Evolutionary conservation across 2,888 invertebrate genomes (phyloP).

Genomic region (Brenthis ino): DNA sequence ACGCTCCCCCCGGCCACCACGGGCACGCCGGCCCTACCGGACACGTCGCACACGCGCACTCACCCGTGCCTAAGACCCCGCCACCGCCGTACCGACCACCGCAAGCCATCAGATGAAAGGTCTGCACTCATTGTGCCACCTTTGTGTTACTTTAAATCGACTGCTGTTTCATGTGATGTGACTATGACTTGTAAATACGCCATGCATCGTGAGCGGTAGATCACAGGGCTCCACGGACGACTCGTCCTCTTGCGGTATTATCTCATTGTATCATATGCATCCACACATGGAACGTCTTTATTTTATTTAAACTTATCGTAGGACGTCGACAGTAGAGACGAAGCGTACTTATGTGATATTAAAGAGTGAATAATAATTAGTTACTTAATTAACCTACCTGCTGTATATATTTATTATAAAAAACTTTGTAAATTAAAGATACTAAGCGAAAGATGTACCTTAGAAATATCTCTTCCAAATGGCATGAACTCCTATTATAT

Average conservation of each 20-base stretch:
- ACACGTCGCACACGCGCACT: slow-evolving; percentile 49
- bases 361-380: slow-evolving; percentile 63
- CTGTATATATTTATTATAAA: slow-evolving; percentile 64
- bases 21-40: slow-evolving; percentile 48
- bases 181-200: slow-evolving; percentile 61
- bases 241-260: slow-evolving; percentile 64
- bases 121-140: slow-evolving; percentile 42
- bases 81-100: slow-evolving; percentile 78
- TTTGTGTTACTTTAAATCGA: slow-evolving; percentile 70
- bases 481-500: slow-evolving; percentile 23
- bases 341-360: slow-evolving; percentile 81
- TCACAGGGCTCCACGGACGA: slow-evolving; percentile 34
- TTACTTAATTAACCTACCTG: slow-evolving; percentile 64
- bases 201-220: slow-evolving; percentile 28
- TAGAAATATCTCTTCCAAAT: slow-evolving; percentile 29
- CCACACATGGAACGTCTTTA: slow-evolving; percentile 65
- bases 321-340: slow-evolving; percentile 60
- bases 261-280: slow-evolving; percentile 59
- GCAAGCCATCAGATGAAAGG: slow-evolving; percentile 78
- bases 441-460: slow-evolving; percentile 26
- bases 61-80: slow-evolving; percentile 72
- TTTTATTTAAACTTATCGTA: slow-evolving; percentile 52
- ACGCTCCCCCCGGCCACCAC: slow-evolving; percentile 59
- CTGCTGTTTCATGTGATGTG: slow-evolving; percentile 79
- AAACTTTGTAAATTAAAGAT: slow-evolving; percentile 28